phyloP scores from a whole-genome alignment of 2,113 vertebrate genomes.

The Pollachius pollachius region DNA sequence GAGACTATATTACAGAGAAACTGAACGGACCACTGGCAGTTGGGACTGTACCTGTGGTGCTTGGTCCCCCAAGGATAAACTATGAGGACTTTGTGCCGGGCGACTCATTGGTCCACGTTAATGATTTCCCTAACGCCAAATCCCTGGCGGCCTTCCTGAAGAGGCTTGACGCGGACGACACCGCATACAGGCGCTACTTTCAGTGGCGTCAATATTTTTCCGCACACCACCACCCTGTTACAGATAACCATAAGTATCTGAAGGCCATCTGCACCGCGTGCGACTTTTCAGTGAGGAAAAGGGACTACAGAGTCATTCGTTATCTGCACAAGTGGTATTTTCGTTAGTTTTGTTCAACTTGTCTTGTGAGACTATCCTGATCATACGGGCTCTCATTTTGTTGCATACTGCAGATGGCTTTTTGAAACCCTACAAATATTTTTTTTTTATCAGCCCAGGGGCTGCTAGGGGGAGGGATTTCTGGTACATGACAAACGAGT shows the following conservation, averaged over 20 bases:
- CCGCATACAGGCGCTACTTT: slow-evolving; percentile 81
- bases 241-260: slow-evolving; percentile 64
- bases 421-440: too few relatives aligned
- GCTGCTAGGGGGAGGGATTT: too few relatives aligned
- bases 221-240: slow-evolving; percentile 74
- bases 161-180: slow-evolving; percentile 76
- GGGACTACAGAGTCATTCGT: slow-evolving; percentile 79
- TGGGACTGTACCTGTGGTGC: slow-evolving; percentile 78
- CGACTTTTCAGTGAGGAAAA: slow-evolving; percentile 80
- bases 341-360: background rate
- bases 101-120: slow-evolving; percentile 83
- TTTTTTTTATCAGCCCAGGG: too few relatives aligned
- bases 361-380: too few relatives aligned
- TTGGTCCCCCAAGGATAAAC: slow-evolving; percentile 80
- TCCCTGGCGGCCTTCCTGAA: slow-evolving; percentile 78
- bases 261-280: slow-evolving; percentile 77
- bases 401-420: too few relatives aligned
- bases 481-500: too few relatives aligned
- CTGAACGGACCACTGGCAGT: slow-evolving; percentile 78
- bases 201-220: slow-evolving; percentile 83
- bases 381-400: too few relatives aligned
- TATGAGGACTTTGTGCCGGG: slow-evolving; percentile 82
- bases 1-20: slow-evolving; percentile 85
- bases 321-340: slow-evolving; percentile 87
- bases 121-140: slow-evolving; percentile 80